Conservation (phyloP, 2,888 invertebrate genomes). For the Enoplolaimus lenunculus region DNA sequence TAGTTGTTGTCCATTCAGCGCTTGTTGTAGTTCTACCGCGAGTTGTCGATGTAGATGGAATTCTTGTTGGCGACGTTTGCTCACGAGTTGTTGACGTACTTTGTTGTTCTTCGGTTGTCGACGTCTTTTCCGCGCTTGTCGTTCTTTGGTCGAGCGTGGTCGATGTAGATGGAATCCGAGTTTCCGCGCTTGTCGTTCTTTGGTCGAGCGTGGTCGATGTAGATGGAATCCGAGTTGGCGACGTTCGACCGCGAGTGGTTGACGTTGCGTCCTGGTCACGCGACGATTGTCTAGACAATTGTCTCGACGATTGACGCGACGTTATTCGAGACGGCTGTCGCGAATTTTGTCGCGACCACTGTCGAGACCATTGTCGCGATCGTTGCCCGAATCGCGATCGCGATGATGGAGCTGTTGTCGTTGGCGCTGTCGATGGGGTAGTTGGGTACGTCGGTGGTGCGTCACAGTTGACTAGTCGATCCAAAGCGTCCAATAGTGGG, state of each 20-base stretch:
- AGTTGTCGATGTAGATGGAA: neutral
- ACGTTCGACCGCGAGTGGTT: neutral
- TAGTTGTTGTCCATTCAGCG: neutral
- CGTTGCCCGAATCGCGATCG: neutral
- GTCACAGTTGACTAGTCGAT: neutral
- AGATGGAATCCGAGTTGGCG: neutral
- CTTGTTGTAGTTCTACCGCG: neutral
- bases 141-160: neutral
- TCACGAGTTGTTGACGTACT: neutral
- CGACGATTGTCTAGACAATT: neutral
- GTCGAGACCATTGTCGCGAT: neutral
- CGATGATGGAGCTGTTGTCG: neutral
- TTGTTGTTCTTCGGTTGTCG: neutral
- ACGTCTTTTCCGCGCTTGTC: neutral
- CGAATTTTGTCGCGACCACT: neutral
- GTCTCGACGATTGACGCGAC: neutral
- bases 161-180: neutral
- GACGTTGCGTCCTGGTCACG: neutral
- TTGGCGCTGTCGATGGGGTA: neutral
- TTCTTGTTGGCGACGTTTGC: neutral
- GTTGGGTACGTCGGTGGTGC: neutral
- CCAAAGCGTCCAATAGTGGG: neutral
- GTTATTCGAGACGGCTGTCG: no score
- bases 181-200: neutral
- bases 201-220: neutral